Evolutionary conservation across 2,797 vertebrate genomes (phyloP), one percentile per base, ranked within the genome.

Genomic region (Sorex maritimensis): DNA sequence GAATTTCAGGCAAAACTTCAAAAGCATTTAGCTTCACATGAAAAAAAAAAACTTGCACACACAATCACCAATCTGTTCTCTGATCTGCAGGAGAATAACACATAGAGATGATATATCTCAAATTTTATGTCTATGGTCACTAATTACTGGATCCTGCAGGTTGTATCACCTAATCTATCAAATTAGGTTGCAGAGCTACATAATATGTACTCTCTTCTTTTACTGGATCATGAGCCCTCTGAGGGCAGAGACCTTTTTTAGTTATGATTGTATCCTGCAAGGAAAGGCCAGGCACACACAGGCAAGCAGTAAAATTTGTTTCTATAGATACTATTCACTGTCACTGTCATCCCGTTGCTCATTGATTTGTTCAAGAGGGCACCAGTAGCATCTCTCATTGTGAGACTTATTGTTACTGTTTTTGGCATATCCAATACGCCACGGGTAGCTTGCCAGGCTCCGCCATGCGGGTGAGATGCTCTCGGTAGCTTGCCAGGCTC

Each of bases 1-100:
- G 68, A 96, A 95, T 95, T 93, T 92, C 79, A 91, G 86, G 81
- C 80, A 95, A 90, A 84, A 90, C 90, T 93, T 92, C n/a, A 91
- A 95, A 93, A 89, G 75, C 34, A 81, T 87, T 95, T 93, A 79
- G 21, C 41, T 95, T 94, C 65, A 30, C 26, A 34, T 34, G 34
- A 34, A 34, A 34, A 73, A 24, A 84, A 92, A 90, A 93, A 78
- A 58, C 3, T 91, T 14, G 24, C 4, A 67, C 23, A 67, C 24
- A 26, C 28, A 67, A 78, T 61, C 67, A 92, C 34, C 73, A 81
- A 89, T 94, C 89, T 95, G 89, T 93, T 55, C 58, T 91, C 69
- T 71, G 81, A 44, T 86, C 55, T 94, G 34, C 49, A 49, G 44
- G 52, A 46, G 28, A 90, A 78, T 63, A 89, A 87, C 82, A 85